Evolutionary conservation across 2,888 invertebrate species (phyloP).

Genomic region (Villa cingulata): DNA sequence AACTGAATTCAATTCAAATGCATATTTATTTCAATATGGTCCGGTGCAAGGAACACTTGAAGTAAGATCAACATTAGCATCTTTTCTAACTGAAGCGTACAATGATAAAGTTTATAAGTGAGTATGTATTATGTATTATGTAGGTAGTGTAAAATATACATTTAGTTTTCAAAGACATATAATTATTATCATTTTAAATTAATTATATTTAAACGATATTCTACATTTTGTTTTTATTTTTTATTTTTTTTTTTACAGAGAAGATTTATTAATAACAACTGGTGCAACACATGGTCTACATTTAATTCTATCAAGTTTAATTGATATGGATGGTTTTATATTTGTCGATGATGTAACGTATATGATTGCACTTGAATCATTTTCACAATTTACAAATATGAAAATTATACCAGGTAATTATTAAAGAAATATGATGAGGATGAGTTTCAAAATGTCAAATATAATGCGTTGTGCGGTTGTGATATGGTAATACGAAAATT

Average conservation of each 20-base stretch:
- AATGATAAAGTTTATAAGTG: slow-evolving; percentile 34
- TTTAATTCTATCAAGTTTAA: slow-evolving; percentile 40
- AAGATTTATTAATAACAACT: slow-evolving; percentile 42
- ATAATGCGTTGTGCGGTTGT: too few relatives aligned
- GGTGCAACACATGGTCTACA: slow-evolving; percentile 49
- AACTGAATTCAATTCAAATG: slow-evolving; percentile 26
- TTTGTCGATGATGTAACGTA: slow-evolving; percentile 53
- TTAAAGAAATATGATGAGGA: neutral
- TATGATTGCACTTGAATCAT: slow-evolving; percentile 44
- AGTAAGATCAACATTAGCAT: slow-evolving; percentile 36
- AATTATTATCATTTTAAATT: neutral
- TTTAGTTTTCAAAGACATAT: neutral
- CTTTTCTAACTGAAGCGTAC: slow-evolving; percentile 37
- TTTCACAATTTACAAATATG: slow-evolving; percentile 41
- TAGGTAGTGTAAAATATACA: neutral
- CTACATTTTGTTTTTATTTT: neutral
- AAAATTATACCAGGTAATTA: slow-evolving; percentile 38
- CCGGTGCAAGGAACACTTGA: slow-evolving; percentile 39
- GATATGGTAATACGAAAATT: too few relatives aligned
- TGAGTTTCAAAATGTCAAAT: neutral
- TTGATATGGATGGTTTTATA: slow-evolving; percentile 41
- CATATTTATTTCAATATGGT: slow-evolving; percentile 42
- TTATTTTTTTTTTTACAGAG: slow-evolving; percentile 24
- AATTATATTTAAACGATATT: too few relatives aligned
- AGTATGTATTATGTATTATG: neutral